Conservation (phyloP, 2,888 invertebrate species). For the Stenodera caucasica region DNA sequence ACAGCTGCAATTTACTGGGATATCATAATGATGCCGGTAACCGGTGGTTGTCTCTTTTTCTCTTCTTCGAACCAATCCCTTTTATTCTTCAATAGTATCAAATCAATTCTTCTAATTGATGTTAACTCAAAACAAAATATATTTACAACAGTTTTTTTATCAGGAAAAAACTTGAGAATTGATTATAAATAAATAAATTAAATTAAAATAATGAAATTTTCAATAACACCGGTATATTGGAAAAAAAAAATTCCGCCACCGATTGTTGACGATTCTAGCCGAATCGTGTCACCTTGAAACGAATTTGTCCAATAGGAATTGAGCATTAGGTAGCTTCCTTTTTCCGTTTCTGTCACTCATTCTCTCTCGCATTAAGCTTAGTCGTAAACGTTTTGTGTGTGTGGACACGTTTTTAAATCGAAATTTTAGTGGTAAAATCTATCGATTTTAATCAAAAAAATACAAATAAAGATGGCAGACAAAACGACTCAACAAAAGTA, state of each 20-base stretch:
- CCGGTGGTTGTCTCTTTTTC: neutral
- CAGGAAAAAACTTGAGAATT: neutral
- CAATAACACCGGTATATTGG: neutral
- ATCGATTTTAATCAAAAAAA: constrained; percentile 30
- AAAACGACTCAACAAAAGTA: constrained; percentile 65
- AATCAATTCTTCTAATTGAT: neutral
- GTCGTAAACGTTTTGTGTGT: constrained; percentile 33
- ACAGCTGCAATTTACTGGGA: neutral
- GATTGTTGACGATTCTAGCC: constrained; percentile 32
- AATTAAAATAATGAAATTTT: constrained; percentile 9
- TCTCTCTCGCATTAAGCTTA: constrained; percentile 35
- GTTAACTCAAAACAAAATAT: no score
- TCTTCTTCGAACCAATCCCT: neutral
- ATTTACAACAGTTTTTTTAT: no score
- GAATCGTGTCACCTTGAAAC: constrained; percentile 39
- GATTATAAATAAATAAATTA: constrained; percentile 21
- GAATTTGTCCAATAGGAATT: constrained; percentile 34
- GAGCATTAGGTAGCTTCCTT: constrained; percentile 33
- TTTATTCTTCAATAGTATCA: neutral
- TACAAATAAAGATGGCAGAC: constrained; percentile 63
- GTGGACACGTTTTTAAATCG: constrained; percentile 32
- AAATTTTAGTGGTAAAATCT: constrained; percentile 33
- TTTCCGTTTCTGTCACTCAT: constrained; percentile 35
- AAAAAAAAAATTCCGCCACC: constrained; percentile 36
- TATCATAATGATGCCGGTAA: neutral